Evolutionary conservation across 2,797 vertebrate species (phyloP).

Genomic region (Podargus strigoides): DNA sequence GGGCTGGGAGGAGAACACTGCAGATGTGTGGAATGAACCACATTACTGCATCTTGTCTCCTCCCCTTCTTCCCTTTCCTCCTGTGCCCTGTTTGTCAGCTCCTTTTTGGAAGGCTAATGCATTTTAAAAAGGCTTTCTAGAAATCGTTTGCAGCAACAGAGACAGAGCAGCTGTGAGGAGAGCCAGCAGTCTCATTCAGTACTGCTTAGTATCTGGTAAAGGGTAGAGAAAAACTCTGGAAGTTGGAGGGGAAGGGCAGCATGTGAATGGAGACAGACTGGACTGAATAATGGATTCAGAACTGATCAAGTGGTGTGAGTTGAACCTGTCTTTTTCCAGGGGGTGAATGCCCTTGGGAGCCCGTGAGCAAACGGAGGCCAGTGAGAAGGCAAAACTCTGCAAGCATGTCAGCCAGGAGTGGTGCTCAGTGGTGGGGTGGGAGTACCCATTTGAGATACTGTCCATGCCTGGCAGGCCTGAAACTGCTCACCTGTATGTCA

Average conservation of each 20-base stretch:
- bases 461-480: not conserved
- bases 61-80: not conserved
- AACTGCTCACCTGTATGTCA: not conserved
- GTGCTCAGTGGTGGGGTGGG: not conserved
- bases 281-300: not conserved
- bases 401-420: not conserved
- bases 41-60: not conserved
- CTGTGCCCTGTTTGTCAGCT: not conserved
- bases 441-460: not conserved
- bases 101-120: slow-evolving; percentile 32
- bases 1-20: not conserved
- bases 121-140: slow-evolving; percentile 49
- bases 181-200: not conserved
- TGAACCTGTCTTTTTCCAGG: not conserved
- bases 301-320: accelerated
- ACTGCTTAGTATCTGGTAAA: not conserved
- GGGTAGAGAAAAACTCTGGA: not conserved
- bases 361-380: not conserved
- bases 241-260: not conserved
- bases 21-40: not conserved
- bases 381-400: not conserved
- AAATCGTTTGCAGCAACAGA: not conserved
- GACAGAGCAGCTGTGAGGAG: slow-evolving; percentile 29
- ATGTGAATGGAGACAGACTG: not conserved
- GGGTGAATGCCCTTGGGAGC: not conserved